phyloP scores from a whole-genome alignment of 1,140 invertebrate species.

The Tetramorium parvispinum region DNA sequence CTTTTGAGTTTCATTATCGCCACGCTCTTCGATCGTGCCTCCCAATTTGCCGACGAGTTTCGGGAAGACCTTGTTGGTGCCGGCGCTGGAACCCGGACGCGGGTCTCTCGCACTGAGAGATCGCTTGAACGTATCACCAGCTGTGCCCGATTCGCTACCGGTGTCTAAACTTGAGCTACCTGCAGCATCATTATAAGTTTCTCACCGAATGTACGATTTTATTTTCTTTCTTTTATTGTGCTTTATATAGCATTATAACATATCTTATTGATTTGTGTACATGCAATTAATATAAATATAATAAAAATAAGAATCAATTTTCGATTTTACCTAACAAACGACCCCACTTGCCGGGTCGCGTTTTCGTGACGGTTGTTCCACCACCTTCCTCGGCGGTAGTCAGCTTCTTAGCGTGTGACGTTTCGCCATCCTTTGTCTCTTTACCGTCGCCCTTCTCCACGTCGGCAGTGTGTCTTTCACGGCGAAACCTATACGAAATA shows the following conservation, averaged over 20 bases:
- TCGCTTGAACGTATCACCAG: conserved; percentile 88
- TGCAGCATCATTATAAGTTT: conserved; percentile 47
- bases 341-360: conserved; percentile 91
- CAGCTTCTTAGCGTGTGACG: conserved; percentile 87
- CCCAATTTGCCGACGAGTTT: conserved; percentile 90
- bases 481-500: conserved; percentile 81
- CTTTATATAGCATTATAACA: not conserved
- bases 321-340: conserved; percentile 88
- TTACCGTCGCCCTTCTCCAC: conserved; percentile 88
- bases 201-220: not conserved
- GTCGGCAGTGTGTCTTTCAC: conserved; percentile 86
- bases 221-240: not conserved
- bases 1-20: conserved; percentile 79
- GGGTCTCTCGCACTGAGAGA: conserved; percentile 90
- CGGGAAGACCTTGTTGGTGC: conserved; percentile 90
- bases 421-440: conserved; percentile 83
- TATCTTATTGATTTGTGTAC: not conserved
- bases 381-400: conserved; percentile 86
- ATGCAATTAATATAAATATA: too few relatives aligned
- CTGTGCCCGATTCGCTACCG: conserved; percentile 85
- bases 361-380: conserved; percentile 80
- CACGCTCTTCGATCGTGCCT: conserved; percentile 94
- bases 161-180: conserved; percentile 90
- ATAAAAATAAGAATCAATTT: not conserved
- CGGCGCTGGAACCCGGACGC: conserved; percentile 85